Conservation (phyloP, 2,888 invertebrate genomes). For the Drosophila longiperda region DNA sequence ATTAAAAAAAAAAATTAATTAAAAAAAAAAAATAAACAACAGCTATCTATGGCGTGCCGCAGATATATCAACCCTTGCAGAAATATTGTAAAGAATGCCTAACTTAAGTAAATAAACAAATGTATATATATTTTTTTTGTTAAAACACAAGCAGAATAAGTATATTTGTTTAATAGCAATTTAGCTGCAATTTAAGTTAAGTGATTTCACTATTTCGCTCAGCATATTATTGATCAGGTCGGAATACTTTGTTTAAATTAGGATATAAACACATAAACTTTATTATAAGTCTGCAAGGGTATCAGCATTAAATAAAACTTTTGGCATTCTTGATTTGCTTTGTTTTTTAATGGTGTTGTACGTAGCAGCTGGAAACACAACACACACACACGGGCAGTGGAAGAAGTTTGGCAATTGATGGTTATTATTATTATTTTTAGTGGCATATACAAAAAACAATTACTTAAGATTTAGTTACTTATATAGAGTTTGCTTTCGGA, state of each 20-base stretch:
- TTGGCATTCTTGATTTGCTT: conserved; percentile 34
- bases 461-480: conserved; percentile 60
- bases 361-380: conserved; percentile 48
- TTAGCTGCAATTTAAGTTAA: neutral
- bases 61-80: conserved; percentile 39
- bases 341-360: conserved; percentile 20
- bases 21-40: conserved; percentile 29
- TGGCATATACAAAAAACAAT: conserved; percentile 64
- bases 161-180: neutral
- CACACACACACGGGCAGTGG: conserved; percentile 38
- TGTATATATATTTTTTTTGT: neutral
- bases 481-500: conserved; percentile 41
- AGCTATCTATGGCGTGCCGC: conserved; percentile 37
- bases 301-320: conserved; percentile 17
- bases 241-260: neutral
- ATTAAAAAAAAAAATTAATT: conserved; percentile 9
- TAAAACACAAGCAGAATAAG: neutral
- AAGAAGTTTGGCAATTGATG: conserved; percentile 49
- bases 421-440: conserved; percentile 61
- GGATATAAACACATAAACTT: neutral
- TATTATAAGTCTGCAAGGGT: conserved; percentile 31
- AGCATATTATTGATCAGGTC: neutral
- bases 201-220: neutral
- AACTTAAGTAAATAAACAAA: neutral
- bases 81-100: neutral